phyloP scores from a whole-genome alignment of 2,888 invertebrate species.

The Caenorhabditis angaria region DNA sequence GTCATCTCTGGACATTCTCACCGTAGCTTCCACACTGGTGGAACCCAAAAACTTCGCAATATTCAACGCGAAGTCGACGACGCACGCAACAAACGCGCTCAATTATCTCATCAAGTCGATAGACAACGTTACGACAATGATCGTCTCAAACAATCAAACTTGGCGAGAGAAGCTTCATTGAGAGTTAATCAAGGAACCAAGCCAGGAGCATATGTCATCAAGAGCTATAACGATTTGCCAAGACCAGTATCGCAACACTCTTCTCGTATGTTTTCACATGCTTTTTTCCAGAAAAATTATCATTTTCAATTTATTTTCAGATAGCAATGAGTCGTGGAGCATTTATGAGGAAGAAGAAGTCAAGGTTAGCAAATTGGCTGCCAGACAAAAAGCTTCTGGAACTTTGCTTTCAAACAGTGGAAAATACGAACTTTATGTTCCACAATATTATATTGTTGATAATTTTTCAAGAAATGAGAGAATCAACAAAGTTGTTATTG shows the following conservation, averaged over 20 bases:
- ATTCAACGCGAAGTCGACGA: slow-evolving; percentile 44
- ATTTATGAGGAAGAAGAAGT: slow-evolving; percentile 54
- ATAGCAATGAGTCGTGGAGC: slow-evolving; percentile 41
- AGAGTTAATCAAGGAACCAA: slow-evolving; percentile 37
- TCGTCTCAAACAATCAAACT: slow-evolving; percentile 35
- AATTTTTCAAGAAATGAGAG: slow-evolving; percentile 47
- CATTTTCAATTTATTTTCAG: slow-evolving; percentile 11
- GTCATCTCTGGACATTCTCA: slow-evolving; percentile 17
- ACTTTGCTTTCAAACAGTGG: slow-evolving; percentile 46
- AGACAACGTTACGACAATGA: slow-evolving; percentile 43
- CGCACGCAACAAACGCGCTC: slow-evolving; percentile 27
- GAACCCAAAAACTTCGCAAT: slow-evolving; percentile 40
- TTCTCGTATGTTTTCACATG: slow-evolving; percentile 29
- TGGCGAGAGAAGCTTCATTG: slow-evolving; percentile 45
- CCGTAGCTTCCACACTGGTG: slow-evolving; percentile 42
- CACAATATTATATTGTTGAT: slow-evolving; percentile 46
- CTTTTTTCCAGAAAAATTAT: too few species aligned
- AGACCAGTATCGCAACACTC: slow-evolving; percentile 19
- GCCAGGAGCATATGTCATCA: slow-evolving; percentile 20
- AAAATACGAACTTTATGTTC: slow-evolving; percentile 45
- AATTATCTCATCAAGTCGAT: slow-evolving; percentile 43
- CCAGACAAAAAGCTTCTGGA: slow-evolving; percentile 43
- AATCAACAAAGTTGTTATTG: slow-evolving; percentile 61
- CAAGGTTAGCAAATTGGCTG: slow-evolving; percentile 42
- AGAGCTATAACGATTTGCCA: slow-evolving; percentile 6